These are phyloP conservation scores for Chaetorhynchus papuensis DNA, from an alignment of 2,113 vertebrate species.

Conservation along the genomic window DNA sequence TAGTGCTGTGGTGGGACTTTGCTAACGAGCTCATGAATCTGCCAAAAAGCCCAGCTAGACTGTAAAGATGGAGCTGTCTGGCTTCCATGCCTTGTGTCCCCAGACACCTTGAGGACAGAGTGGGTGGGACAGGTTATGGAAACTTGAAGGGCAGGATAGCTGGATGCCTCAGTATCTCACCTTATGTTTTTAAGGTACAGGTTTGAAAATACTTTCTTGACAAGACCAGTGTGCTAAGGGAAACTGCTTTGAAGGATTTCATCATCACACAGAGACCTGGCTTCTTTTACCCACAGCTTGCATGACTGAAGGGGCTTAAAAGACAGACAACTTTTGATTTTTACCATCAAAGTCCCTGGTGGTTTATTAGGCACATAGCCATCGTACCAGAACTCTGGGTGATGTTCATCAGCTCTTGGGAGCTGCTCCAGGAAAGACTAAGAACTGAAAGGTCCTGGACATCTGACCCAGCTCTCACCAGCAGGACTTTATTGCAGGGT, in stretches of 20 bases:
- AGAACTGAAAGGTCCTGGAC: background rate
- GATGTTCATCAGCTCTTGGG: background rate
- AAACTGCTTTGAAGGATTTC: background rate
- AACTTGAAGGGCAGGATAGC: background rate
- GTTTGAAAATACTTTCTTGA: background rate
- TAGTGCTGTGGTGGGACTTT: background rate
- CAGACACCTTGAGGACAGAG: background rate
- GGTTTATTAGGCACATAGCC: background rate
- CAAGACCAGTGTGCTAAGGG: background rate
- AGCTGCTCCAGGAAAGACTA: background rate
- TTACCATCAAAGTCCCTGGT: background rate
- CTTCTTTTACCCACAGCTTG: background rate
- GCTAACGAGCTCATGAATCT: background rate
- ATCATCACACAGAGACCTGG: background rate
- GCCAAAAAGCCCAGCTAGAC: background rate
- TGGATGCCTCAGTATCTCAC: background rate
- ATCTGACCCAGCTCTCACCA: background rate
- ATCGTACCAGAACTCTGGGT: rapidly evolving
- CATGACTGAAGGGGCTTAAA: background rate
- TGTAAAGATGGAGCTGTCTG: background rate
- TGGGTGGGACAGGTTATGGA: background rate
- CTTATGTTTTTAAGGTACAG: background rate
- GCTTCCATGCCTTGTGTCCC: background rate
- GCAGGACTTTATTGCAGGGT: background rate
- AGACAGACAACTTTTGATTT: background rate